These are phyloP conservation scores for Pammene aurita DNA, from an alignment of 2,888 invertebrate genomes.

Conservation along the genomic window DNA sequence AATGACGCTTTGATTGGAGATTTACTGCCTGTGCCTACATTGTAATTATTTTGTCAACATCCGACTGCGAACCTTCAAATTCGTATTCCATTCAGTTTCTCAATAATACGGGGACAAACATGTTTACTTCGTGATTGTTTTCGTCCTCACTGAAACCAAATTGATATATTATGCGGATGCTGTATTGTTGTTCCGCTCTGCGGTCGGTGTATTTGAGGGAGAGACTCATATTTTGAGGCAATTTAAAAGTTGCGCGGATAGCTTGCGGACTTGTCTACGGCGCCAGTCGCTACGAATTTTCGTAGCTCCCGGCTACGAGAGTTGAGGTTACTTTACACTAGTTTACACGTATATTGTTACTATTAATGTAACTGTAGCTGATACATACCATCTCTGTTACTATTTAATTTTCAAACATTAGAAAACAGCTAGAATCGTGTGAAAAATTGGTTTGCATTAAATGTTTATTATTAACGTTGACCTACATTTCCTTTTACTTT, in stretches of 20 bases:
- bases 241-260: conserved; percentile 60
- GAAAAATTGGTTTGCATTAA: not conserved
- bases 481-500: conserved; percentile 7
- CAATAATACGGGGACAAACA: conserved; percentile 61
- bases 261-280: conserved; percentile 45
- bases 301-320: conserved; percentile 41
- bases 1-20: conserved; percentile 47
- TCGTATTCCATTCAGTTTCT: conserved; percentile 52
- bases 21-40: conserved; percentile 25
- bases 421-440: no score
- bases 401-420: no score
- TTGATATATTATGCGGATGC: conserved; percentile 56
- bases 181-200: conserved; percentile 56
- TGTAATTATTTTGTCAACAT: conserved; percentile 27
- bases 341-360: not conserved
- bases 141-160: conserved; percentile 55
- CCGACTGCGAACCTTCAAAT: conserved; percentile 35
- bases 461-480: no score
- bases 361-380: not conserved
- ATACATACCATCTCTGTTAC: no score
- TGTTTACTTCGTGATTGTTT: conserved; percentile 65
- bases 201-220: conserved; percentile 49
- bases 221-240: conserved; percentile 55
- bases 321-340: conserved; percentile 2
- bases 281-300: conserved; percentile 49